Conservation (phyloP, 2,888 invertebrate species). For the Anodontia alba region DNA sequence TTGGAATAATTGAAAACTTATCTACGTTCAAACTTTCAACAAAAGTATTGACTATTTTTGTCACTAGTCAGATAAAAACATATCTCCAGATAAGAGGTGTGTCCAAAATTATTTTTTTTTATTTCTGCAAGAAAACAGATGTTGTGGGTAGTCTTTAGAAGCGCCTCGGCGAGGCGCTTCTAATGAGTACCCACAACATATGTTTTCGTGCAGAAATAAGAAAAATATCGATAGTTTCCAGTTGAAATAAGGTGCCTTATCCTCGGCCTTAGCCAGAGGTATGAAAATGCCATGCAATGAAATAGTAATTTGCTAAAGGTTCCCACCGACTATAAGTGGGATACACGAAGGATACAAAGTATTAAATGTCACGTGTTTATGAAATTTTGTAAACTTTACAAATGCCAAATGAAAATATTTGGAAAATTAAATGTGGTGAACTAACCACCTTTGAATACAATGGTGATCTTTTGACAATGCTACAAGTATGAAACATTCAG, state of each 20-base stretch:
- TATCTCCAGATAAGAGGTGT: too few relatives aligned
- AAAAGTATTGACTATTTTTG: neutral
- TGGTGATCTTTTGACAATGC: neutral
- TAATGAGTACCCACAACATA: too few relatives aligned
- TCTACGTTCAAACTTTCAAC: neutral
- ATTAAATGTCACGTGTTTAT: neutral
- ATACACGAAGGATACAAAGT: neutral
- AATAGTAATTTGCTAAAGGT: conserved; percentile 5
- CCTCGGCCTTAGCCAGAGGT: too few relatives aligned
- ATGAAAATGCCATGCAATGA: conserved; percentile 4
- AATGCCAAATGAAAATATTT: conserved; percentile 7
- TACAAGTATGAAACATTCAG: neutral
- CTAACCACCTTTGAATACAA: neutral
- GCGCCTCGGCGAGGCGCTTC: too few relatives aligned
- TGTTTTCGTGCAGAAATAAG: too few relatives aligned
- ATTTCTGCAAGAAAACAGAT: too few relatives aligned
- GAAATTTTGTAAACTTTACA: conserved; percentile 4
- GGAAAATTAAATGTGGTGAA: neutral
- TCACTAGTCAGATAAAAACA: neutral
- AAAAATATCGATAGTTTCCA: too few relatives aligned
- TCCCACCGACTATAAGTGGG: neutral
- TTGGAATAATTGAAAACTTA: too few relatives aligned
- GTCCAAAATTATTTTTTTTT: too few relatives aligned
- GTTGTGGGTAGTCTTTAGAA: too few relatives aligned
- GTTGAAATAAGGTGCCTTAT: too few relatives aligned